Conservation (phyloP, 2,797 vertebrate genomes). For the Tolypeutes matacus region DNA sequence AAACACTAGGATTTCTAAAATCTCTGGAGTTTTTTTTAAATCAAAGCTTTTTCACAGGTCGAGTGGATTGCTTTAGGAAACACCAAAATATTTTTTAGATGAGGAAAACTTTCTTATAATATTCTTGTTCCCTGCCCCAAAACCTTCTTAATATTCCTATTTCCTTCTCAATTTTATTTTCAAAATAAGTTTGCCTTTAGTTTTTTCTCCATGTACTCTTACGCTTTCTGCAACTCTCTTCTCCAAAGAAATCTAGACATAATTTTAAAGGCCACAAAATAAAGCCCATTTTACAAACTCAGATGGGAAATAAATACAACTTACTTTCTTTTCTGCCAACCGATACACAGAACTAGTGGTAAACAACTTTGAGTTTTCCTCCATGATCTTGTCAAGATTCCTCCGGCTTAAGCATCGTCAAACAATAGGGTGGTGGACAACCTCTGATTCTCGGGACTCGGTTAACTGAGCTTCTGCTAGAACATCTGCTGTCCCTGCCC, state of each 20-base stretch:
- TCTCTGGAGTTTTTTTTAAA: not conserved
- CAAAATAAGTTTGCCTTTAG: not conserved
- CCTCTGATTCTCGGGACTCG: not conserved
- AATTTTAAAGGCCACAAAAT: not conserved
- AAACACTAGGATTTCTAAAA: not conserved
- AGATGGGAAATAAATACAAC: not conserved
- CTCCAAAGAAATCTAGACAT: not conserved
- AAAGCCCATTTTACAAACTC: not conserved
- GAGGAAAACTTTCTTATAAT: not conserved
- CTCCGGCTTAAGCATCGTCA: not conserved
- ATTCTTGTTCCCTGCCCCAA: not conserved
- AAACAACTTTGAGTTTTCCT: not conserved
- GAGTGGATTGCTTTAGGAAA: not conserved
- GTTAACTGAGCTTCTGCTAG: not conserved
- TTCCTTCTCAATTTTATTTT: conserved; percentile 10
- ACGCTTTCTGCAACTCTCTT: not conserved
- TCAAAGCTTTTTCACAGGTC: not conserved
- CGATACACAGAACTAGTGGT: not conserved
- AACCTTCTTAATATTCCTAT: not conserved
- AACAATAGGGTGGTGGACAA: not conserved
- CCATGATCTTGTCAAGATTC: not conserved
- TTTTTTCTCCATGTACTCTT: not conserved
- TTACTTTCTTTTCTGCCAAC: not conserved
- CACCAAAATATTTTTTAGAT: not conserved
- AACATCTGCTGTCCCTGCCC: not conserved